Percentiles rank a stretch among this genome's conserved stretches.
These are phyloP conservation scores for Corythucha ciliata DNA, from an alignment of 2,888 invertebrate species.

Conservation along the genomic window DNA sequence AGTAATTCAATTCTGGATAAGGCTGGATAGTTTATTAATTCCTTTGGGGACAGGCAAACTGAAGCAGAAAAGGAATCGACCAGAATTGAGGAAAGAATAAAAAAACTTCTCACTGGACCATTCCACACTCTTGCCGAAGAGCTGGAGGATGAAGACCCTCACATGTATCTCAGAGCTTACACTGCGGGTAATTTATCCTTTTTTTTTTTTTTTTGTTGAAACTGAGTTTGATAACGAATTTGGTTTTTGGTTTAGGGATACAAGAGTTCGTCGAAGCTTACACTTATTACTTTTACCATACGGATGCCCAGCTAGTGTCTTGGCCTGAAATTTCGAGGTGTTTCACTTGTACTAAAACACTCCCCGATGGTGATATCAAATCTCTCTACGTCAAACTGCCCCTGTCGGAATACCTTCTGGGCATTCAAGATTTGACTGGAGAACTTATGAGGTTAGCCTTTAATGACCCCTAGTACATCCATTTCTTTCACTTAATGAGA, in stretches of 20 bases:
- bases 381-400: slow-evolving; percentile 18
- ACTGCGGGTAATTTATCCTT: slow-evolving; percentile 44
- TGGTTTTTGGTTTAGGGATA: slow-evolving; percentile 39
- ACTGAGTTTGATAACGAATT: neutral
- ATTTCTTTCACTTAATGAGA: neutral
- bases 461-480: neutral
- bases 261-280: slow-evolving; percentile 84
- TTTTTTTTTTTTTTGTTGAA: too few species aligned
- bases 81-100: too few species aligned
- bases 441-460: slow-evolving; percentile 87
- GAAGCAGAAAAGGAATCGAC: too few species aligned
- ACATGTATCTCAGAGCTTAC: slow-evolving; percentile 58
- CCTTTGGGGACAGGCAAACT: too few species aligned
- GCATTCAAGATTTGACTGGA: slow-evolving; percentile 77
- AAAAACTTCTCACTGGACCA: slow-evolving; percentile 50
- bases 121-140: slow-evolving; percentile 65
- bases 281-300: slow-evolving; percentile 63
- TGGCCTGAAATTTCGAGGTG: slow-evolving; percentile 46
- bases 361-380: neutral
- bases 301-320: slow-evolving; percentile 50
- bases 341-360: neutral
- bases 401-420: slow-evolving; percentile 46
- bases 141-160: slow-evolving; percentile 59
- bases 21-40: too few species aligned
- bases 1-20: slow-evolving; percentile 33